Evolutionary conservation across 53 echinoderm and acorn worm genomes (phyloP), one percentile per base, ranked within the genome.

Genomic region (Temnopleurus reevesii): DNA sequence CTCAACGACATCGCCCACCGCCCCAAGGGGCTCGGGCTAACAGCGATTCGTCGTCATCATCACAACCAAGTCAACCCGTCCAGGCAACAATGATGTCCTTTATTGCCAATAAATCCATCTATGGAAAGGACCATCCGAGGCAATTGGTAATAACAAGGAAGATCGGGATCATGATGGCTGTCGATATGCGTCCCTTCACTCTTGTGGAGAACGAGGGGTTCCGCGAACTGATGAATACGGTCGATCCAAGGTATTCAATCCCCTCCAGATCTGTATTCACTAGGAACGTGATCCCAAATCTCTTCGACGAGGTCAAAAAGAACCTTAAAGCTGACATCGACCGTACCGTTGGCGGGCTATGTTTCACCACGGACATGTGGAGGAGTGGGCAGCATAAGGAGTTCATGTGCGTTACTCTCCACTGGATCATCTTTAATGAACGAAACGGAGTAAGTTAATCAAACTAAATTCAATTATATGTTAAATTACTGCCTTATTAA

Each of bases 381-480:
- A 76, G 80, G 44, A 17, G 43, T 29, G 43, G 23, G 1, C 80
- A 80, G 49, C 5, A 80, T n/a, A 80, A 28, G 34, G 83, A 83
- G 10, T 83, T 55, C 38, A 56, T 83, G 83, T 83, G 83, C 19
- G 83, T 83, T 19, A 56, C 83, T n/a, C 27, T 55, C 34, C 83
- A 83, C 57, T 83, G 38, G 83, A 17, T 43, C 18, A 21, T 77
- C 10, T 12, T n/a, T 5, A 25, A 77, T 21, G 79, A 77, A 30
- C 13, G 34, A 33, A 33, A 13, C 5, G 29, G 7, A 5, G 29
- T 29, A 71, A 29, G 30, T 71, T 47, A 8, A 8, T 47, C n/a
- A n/a, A n/a, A n/a, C n/a, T n/a, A n/a, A n/a, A n/a, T n/a, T n/a
- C n/a, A n/a, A n/a, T n/a, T n/a, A n/a, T n/a, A n/a, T n/a, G n/a